Base-by-base conservation (phyloP, 2,113 vertebrate species). In the Gallinago undulata region DNA sequence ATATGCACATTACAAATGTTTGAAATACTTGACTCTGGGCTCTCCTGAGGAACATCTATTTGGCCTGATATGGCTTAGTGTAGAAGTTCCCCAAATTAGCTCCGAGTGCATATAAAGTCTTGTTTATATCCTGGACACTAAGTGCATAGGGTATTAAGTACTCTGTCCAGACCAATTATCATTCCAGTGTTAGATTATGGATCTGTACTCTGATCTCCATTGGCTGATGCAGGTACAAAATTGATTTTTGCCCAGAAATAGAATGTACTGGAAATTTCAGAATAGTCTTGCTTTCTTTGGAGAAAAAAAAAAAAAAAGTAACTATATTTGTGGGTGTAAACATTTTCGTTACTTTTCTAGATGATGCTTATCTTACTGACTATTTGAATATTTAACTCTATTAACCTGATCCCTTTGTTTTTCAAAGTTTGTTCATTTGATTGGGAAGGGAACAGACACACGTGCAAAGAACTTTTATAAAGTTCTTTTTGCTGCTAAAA, bases 71-170 rank as follows among this genome's bases (percentile, higher is more conserved):
- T 7, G 47, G 55, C 73, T 70, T 23, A 63, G 68, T 33, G 64
- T 13, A 84, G 31, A 81, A 84, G 30, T 74, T 87, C 69, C 56
- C 51, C 73, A 89, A 78, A 91, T 89, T 60, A 91, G 76, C 91
- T 87, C 59, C 79, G 76, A 94, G 83, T 75, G 91, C 77, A 19
- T 9, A 33, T 75, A 43, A 89, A 84, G 84, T 93, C 93, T 94
- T 8, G 0, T 41, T 91, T 69, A 64, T 9, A 92, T 89, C 91
- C 95, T 92, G 93, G 89, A 45, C 41, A 35, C 80, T 81, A 72
- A 93, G 74, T 87, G 83, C 93, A 56, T 9, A 27, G 5, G 2
- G 25, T n/a, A 41, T 93, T 78, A 37, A 89, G 48, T 17, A 63
- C 69, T 70, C 33, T n/a, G 50, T 45, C 21, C 76, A 92, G 73